Evolutionary conservation across 2,113 vertebrate species (phyloP).

Genomic region (Nansenia antarctica): DNA sequence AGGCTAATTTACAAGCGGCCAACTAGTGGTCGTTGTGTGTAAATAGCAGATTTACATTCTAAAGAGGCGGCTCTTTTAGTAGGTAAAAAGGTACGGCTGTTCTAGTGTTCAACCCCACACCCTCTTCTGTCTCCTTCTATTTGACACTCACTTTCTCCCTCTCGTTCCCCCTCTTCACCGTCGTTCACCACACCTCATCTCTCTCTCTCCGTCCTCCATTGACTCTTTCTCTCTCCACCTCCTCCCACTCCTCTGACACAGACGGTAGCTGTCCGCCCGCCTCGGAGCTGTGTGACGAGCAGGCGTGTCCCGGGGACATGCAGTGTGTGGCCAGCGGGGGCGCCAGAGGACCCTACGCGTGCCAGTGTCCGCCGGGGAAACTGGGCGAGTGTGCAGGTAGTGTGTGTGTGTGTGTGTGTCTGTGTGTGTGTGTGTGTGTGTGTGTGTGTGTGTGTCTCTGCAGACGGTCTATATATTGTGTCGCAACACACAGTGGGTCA

Average conservation of each 20-base stretch:
- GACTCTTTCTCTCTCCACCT: not conserved
- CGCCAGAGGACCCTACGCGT: constrained; percentile 83
- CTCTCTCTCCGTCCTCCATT: not conserved
- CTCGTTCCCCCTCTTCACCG: not conserved
- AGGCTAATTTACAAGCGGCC: too few relatives aligned
- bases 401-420: constrained; percentile 11
- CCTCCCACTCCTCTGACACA: constrained; percentile 56
- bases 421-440: constrained; percentile 5
- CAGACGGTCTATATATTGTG: not conserved
- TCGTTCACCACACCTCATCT: not conserved
- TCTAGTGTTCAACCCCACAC: not conserved
- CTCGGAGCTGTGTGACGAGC: constrained; percentile 86
- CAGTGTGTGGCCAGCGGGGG: constrained; percentile 88
- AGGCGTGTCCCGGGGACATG: constrained; percentile 93
- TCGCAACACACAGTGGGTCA: not conserved
- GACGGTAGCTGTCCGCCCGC: constrained; percentile 86
- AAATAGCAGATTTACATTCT: too few relatives aligned
- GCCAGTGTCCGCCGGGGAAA: constrained; percentile 95
- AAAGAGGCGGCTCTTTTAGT: too few relatives aligned
- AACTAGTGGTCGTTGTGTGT: too few relatives aligned
- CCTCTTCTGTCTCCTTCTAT: not conserved
- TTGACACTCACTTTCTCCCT: not conserved
- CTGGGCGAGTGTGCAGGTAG: constrained; percentile 95
- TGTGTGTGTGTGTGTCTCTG: not conserved
- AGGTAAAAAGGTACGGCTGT: too few relatives aligned